Percentiles rank a stretch among this genome's conserved stretches.
phyloP scores from a whole-genome alignment of 1,140 invertebrate species.

The Mycetomoellerius zeteki region DNA sequence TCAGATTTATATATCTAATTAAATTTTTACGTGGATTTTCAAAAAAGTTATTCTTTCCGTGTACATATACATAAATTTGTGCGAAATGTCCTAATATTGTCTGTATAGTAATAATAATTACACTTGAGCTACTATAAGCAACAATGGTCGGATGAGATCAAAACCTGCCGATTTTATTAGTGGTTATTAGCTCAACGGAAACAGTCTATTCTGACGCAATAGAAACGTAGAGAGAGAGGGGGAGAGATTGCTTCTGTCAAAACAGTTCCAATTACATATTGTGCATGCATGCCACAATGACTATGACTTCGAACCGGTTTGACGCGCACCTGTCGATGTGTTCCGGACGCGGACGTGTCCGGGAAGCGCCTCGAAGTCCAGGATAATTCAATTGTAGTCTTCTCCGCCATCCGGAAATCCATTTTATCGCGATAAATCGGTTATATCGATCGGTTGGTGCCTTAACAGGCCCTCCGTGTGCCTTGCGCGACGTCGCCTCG shows the following conservation, averaged over 20 bases:
- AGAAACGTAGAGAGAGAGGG: not conserved
- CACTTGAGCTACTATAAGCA: not conserved
- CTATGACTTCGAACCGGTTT: slow-evolving; percentile 4
- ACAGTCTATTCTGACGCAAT: slow-evolving; percentile 49
- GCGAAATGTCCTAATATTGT: not conserved
- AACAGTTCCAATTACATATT: slow-evolving; percentile 50
- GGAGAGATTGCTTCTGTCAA: slow-evolving; percentile 32
- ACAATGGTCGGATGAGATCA: slow-evolving; percentile 16
- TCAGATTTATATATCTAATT: no score
- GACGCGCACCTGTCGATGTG: slow-evolving; percentile 31
- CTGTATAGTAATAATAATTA: not conserved
- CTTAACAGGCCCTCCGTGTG: not conserved
- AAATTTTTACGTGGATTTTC: not conserved
- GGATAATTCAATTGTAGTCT: slow-evolving; percentile 45
- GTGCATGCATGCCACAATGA: slow-evolving; percentile 5
- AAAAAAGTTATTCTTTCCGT: not conserved
- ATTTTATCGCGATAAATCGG: slow-evolving; percentile 41
- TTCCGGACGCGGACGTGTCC: not conserved
- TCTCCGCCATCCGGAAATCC: slow-evolving; percentile 21
- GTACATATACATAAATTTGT: not conserved
- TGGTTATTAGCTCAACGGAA: slow-evolving; percentile 45
- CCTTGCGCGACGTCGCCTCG: not conserved
- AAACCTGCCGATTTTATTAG: slow-evolving; percentile 40
- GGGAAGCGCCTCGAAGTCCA: not conserved
- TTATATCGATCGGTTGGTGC: slow-evolving; percentile 29